Evolutionary conservation across 2,888 invertebrate species (phyloP), one percentile per base, ranked within the genome.

Genomic region (Drosophila melanocephala): DNA sequence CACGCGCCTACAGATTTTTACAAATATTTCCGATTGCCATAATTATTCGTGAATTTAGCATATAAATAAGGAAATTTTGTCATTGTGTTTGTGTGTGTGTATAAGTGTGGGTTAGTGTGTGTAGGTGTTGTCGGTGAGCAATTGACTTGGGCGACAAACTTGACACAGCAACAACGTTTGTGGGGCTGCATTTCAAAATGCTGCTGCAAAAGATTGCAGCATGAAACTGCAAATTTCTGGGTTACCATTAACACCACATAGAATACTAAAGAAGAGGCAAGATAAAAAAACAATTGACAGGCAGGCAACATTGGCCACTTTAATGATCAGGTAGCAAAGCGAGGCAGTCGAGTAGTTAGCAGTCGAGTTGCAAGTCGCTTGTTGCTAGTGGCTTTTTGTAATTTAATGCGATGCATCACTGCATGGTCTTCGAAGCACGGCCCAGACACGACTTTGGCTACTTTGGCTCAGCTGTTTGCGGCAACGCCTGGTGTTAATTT

Each of bases 151-250:
- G 71, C 68, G 72, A 75, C 81, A 76, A 87, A 83, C 85, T 76
- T 73, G 62, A 61, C 64, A 51, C 72, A 63, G 57, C 76, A 58
- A 57, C 61, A 37, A 30, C 28, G 68, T 37, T 59, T 55, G 47
- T 56, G 59, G 56, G 14, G 64, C 59, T 64, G 64, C 53, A 77
- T 69, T 77, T 86, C 73, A 66, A 75, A 75, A 73, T 47, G 72
- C 60, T 67, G 63, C 61, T 37, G 60, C 66, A 30, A 39, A 51
- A 66, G 75, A 79, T 80, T 87, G 79, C 89, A 78, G 72, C 80
- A 85, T 85, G 82, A 89, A 76, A 72, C 81, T 77, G 77, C 83
- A 85, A 72, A 63, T 81, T 85, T 82, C 69, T 84, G 61, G 79
- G 69, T 76, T 84, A 77, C 71, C 64, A 76, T 80, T 79, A 68